Evolutionary conservation across 2,797 vertebrate genomes (phyloP).

Genomic region (Cichlasoma orientale): DNA sequence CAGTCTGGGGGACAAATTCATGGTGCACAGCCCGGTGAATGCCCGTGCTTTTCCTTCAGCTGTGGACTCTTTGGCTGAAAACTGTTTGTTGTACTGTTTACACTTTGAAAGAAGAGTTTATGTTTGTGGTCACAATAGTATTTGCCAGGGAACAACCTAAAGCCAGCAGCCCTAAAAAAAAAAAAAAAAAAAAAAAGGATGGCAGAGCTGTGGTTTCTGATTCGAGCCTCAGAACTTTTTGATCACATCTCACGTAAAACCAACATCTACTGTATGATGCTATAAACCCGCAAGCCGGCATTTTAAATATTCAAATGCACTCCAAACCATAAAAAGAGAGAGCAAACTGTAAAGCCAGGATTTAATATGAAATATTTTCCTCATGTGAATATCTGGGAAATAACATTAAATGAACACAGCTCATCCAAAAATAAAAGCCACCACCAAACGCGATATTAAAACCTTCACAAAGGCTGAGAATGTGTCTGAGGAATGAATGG

Average conservation of each 20-base stretch:
- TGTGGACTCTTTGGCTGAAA: background rate
- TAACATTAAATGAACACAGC: conserved; percentile 25
- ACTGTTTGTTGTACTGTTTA: background rate
- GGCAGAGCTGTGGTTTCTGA: background rate
- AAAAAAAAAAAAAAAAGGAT: background rate
- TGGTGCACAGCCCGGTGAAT: background rate
- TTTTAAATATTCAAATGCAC: conserved; percentile 3
- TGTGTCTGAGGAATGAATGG: conserved; percentile 33
- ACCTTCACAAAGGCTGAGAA: conserved; percentile 24
- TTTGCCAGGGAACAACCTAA: background rate
- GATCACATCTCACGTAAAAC: background rate
- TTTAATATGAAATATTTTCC: conserved; percentile 2
- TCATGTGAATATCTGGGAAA: background rate
- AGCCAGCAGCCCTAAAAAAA: background rate
- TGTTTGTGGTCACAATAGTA: background rate
- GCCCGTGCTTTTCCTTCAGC: background rate
- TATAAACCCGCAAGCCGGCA: background rate
- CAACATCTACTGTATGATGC: background rate
- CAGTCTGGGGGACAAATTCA: too few relatives aligned
- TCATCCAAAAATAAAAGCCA: conserved; percentile 27
- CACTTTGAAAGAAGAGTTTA: background rate
- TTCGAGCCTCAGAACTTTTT: background rate
- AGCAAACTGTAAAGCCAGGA: background rate
- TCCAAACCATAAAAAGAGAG: background rate
- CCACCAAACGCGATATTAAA: conserved; percentile 10